Conservation (phyloP, 1,140 invertebrate genomes). For the Zeugodacus cucurbitae region DNA sequence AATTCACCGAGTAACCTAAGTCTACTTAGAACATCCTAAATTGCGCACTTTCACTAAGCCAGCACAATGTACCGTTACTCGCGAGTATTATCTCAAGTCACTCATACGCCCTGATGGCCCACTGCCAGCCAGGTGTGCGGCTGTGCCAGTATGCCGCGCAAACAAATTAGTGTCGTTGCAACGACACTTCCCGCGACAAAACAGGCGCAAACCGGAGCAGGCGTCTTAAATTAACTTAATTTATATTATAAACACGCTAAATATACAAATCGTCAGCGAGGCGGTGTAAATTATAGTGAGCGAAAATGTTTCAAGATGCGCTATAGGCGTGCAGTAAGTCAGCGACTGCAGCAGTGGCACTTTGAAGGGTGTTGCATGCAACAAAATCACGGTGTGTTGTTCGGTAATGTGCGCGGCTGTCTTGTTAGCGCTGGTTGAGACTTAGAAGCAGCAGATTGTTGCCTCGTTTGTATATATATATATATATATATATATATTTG, state of each 20-base stretch:
- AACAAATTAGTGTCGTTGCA: slow-evolving; percentile 37
- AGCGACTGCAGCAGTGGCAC: neutral
- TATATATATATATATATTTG: too few species aligned
- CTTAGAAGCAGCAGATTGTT: neutral
- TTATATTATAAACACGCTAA: slow-evolving; percentile 33
- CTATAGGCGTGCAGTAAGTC: neutral
- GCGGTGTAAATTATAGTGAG: neutral
- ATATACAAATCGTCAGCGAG: neutral
- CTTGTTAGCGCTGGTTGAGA: neutral
- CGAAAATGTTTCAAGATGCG: neutral
- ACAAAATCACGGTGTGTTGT: neutral
- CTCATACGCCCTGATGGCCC: neutral
- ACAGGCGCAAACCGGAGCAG: neutral
- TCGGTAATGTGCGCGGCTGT: neutral
- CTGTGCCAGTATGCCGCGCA: neutral
- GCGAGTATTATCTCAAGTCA: slow-evolving; percentile 1
- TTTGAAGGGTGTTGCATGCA: neutral
- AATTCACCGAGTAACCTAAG: neutral
- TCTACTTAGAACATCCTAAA: neutral
- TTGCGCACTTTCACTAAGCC: slow-evolving; percentile 24
- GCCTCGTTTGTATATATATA: neutral
- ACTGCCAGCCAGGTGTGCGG: neutral
- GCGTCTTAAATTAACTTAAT: slow-evolving; percentile 38
- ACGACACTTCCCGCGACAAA: neutral
- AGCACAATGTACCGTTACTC: neutral